A percentile compares a stretch with the other conserved stretches of the same genome.
phyloP scores from a whole-genome alignment of 2,113 vertebrate species.

The Pontoporia blainvillei region DNA sequence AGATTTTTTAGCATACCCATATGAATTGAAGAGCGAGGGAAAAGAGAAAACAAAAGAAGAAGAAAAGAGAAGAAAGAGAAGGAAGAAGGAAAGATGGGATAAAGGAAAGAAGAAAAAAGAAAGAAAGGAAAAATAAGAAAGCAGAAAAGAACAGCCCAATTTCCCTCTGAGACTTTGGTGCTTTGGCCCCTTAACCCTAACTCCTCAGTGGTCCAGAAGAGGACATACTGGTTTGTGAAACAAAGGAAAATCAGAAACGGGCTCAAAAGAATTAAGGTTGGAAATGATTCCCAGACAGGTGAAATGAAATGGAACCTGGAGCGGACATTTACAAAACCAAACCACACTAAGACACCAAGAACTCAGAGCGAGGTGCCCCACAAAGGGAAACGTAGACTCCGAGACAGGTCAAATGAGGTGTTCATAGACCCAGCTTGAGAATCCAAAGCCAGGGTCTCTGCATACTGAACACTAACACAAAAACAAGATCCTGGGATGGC shows the following conservation, averaged over 20 bases:
- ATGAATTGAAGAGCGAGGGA: neutral
- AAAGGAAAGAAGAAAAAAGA: neutral
- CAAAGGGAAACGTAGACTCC: neutral
- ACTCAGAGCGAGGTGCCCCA: no score
- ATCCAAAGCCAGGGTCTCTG: neutral
- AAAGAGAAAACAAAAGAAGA: neutral
- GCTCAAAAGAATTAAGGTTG: neutral
- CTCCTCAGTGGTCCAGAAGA: neutral
- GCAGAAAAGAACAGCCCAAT: neutral
- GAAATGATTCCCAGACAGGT: neutral
- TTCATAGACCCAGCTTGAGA: neutral
- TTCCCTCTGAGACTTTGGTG: neutral
- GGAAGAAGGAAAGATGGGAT: no score
- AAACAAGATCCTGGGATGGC: neutral
- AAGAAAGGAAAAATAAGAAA: neutral
- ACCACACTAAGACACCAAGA: neutral
- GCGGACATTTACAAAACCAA: neutral
- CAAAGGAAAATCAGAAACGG: neutral
- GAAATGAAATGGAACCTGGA: neutral
- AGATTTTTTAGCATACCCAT: neutral
- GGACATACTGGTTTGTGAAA: neutral
- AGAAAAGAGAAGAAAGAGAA: neutral
- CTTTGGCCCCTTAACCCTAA: neutral
- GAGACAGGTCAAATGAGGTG: neutral
- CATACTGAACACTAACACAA: neutral